Percentiles rank a stretch among this genome's conserved stretches.
phyloP scores from a whole-genome alignment of 2,888 invertebrate genomes.

The Andrena praecox region DNA sequence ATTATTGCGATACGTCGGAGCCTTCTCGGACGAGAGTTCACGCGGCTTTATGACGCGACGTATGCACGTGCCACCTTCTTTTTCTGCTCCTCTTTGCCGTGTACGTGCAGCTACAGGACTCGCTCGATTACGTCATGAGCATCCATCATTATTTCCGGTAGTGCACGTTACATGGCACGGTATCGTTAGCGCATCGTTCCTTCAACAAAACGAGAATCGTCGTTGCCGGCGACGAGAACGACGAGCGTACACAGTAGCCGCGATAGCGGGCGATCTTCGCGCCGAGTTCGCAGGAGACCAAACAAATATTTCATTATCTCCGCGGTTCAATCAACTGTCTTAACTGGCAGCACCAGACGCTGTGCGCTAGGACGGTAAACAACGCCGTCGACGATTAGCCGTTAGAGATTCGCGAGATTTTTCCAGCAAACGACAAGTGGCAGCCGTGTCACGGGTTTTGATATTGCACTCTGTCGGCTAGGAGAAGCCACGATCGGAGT shows the following conservation, averaged over 20 bases:
- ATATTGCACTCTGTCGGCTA: not conserved
- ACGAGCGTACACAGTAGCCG: not conserved
- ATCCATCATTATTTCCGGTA: not conserved
- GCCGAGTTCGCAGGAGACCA: slow-evolving; percentile 23
- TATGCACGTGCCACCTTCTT: too few relatives aligned
- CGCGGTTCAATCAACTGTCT: slow-evolving; percentile 46
- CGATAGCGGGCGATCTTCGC: slow-evolving; percentile 30
- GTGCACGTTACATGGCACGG: not conserved
- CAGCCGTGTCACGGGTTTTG: not conserved
- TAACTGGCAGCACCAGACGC: not conserved
- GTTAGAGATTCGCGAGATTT: not conserved
- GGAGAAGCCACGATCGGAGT: too few relatives aligned
- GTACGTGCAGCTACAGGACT: not conserved
- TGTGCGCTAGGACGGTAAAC: slow-evolving; percentile 22
- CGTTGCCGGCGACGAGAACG: not conserved
- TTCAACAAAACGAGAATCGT: not conserved
- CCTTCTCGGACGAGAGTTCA: not conserved
- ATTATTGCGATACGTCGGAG: slow-evolving; percentile 9
- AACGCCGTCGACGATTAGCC: slow-evolving; percentile 8
- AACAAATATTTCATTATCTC: slow-evolving; percentile 40
- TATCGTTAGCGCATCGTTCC: not conserved
- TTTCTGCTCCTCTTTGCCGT: not conserved
- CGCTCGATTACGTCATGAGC: not conserved
- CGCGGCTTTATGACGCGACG: not conserved
- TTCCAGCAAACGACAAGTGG: not conserved